These are phyloP conservation scores for Vanacampus margaritifer DNA, from an alignment of 2,113 vertebrate genomes.

Conservation along the genomic window DNA sequence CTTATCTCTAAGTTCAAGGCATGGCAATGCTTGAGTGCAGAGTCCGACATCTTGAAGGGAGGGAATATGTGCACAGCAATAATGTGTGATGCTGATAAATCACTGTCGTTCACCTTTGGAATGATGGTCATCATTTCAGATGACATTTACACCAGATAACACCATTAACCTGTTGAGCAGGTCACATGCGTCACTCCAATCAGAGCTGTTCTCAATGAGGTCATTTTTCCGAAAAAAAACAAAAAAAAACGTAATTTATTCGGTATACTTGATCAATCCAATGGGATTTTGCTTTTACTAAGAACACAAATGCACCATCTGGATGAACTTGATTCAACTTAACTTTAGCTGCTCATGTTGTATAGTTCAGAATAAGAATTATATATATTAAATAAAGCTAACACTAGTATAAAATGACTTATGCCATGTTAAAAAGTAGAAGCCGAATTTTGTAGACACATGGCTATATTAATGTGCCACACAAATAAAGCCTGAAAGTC, in stretches of 20 bases:
- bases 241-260: not conserved
- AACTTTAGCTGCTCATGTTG: too few species aligned
- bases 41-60: constrained; percentile 57
- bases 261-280: too few species aligned
- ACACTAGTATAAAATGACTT: too few species aligned
- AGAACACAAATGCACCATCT: too few species aligned
- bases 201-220: not conserved
- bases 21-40: constrained; percentile 55
- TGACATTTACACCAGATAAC: constrained; percentile 54
- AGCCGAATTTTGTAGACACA: too few species aligned
- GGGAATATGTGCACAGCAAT: constrained; percentile 41
- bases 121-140: constrained; percentile 36
- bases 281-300: too few species aligned
- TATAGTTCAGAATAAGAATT: too few species aligned
- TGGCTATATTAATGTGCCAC: too few species aligned
- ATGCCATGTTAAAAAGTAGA: too few species aligned
- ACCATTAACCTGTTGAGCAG: constrained; percentile 36
- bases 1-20: constrained; percentile 64
- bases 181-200: constrained; percentile 24
- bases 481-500: too few species aligned
- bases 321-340: too few species aligned
- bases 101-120: constrained; percentile 19
- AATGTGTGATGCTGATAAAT: constrained; percentile 53
- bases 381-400: too few species aligned
- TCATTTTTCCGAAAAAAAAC: not conserved